Percentiles rank a stretch among this genome's conserved stretches.
phyloP scores from a whole-genome alignment of 2,797 vertebrate species.

The Myotis planiceps region DNA sequence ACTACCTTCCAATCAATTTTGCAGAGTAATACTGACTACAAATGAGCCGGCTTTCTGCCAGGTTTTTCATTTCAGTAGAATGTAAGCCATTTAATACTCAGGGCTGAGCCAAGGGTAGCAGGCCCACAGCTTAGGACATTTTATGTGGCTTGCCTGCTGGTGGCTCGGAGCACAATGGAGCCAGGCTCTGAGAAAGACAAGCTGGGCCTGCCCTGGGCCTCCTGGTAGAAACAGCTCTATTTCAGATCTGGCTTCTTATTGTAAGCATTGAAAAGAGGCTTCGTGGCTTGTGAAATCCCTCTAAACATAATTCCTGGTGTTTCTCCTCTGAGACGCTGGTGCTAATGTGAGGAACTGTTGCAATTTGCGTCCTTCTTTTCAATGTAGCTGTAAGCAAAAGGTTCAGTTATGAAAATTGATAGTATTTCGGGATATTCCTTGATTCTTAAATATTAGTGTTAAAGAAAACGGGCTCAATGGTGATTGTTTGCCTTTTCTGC shows the following conservation, averaged over 20 bases:
- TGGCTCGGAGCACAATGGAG: not conserved
- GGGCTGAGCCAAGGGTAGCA: not conserved
- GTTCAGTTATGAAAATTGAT: accelerated
- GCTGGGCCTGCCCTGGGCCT: not conserved
- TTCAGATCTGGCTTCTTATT: not conserved
- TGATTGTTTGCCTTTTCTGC: not conserved
- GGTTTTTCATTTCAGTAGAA: too few relatives aligned
- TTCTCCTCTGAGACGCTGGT: accelerated
- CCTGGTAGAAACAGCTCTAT: accelerated
- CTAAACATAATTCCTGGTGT: too few relatives aligned
- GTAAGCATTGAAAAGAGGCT: not conserved
- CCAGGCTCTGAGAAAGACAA: accelerated
- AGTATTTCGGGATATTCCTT: not conserved
- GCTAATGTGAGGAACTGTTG: not conserved
- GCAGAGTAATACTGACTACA: not conserved
- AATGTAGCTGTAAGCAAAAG: not conserved
- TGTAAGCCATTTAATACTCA: not conserved
- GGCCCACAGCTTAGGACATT: accelerated
- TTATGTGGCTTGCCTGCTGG: accelerated
- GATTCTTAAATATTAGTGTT: accelerated
- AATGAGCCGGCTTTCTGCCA: accelerated
- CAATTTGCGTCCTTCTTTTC: too few relatives aligned
- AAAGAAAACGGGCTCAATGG: too few relatives aligned
- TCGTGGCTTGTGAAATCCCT: too few relatives aligned
- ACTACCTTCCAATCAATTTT: not conserved